Conservation (phyloP, 2,797 vertebrate species). For the Clarias fuscus region DNA sequence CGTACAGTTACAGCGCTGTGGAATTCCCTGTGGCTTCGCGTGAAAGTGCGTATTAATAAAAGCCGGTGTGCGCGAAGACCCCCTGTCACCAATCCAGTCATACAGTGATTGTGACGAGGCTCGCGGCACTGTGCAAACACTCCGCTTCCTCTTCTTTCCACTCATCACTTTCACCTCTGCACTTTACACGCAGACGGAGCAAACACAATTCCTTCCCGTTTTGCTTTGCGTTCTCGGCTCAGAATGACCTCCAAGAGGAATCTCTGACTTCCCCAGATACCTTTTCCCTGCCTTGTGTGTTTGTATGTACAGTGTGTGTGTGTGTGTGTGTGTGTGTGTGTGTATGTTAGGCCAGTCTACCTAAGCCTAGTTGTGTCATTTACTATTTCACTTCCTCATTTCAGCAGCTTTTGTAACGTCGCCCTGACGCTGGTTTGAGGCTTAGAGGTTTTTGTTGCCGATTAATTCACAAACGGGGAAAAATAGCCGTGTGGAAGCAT, state of each 20-base stretch:
- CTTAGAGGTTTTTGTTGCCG: background rate
- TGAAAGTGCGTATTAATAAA: background rate
- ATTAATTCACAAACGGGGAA: background rate
- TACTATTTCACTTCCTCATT: constrained; percentile 22
- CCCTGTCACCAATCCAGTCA: background rate
- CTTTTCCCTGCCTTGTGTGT: background rate
- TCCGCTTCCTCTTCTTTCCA: background rate
- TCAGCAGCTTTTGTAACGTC: background rate
- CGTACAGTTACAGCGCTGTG: background rate
- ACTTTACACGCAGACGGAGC: background rate
- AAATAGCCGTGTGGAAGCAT: background rate
- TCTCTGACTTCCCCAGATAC: constrained; percentile 13
- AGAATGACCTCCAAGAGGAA: background rate
- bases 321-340: background rate
- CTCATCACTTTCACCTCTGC: constrained; percentile 23
- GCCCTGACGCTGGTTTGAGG: background rate
- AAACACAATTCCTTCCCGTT: background rate
- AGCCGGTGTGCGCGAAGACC: background rate
- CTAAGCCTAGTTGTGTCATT: background rate
- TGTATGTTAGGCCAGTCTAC: background rate
- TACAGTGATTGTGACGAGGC: background rate
- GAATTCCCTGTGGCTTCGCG: constrained; percentile 1
- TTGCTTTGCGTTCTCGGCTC: background rate
- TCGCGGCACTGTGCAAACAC: background rate
- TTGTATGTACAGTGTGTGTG: too few relatives aligned